Evolutionary conservation across 2,888 invertebrate genomes (phyloP), one percentile per base, ranked within the genome.

Genomic region (Protonemura montana): DNA sequence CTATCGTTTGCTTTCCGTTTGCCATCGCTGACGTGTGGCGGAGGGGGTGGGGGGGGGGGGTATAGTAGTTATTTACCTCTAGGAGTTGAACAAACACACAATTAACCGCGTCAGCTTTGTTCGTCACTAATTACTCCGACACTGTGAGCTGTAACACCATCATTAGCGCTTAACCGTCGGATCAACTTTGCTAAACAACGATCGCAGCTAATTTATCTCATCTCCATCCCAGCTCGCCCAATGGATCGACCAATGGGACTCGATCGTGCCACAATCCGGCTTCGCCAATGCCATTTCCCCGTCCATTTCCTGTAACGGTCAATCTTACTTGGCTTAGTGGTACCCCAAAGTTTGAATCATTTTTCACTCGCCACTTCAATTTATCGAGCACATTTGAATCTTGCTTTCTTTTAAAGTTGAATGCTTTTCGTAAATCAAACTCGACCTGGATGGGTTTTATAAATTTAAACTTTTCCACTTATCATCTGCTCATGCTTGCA

Each of bases 21-120:
- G 10, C 35, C 35, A 35, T 10, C 10, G 10, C 35, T 35, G 35
- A 35, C 35, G 35, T n/a, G n/a, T n/a, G n/a, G n/a, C n/a, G n/a
- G n/a, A n/a, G n/a, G n/a, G n/a, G n/a, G n/a, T n/a, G n/a, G n/a
- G n/a, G n/a, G n/a, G n/a, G n/a, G n/a, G n/a, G n/a, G n/a, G 35
- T 10, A 21, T 1, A 59, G 59, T 59, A 59, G 59, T 78, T 78
- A 28, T 78, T 78, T 78, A 27, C 78, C 28, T 78, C 5, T 25
- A 26, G 26, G 27, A 78, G 78, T 78, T 59, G 78, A 21, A n/a
- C 82, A 82, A 82, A 82, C 35, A 82, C 35, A 82, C 41, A 82
- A 82, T 41, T 41, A 82, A 41, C 35, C 41, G 82, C 29, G 13
- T 82, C 82, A 82, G 82, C 82, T 41, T 82, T 82, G 82, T 82